Percentiles rank a stretch among this genome's conserved stretches.
These are phyloP conservation scores for Acanthis flammea DNA, from an alignment of 2,797 vertebrate genomes.

Conservation along the genomic window DNA sequence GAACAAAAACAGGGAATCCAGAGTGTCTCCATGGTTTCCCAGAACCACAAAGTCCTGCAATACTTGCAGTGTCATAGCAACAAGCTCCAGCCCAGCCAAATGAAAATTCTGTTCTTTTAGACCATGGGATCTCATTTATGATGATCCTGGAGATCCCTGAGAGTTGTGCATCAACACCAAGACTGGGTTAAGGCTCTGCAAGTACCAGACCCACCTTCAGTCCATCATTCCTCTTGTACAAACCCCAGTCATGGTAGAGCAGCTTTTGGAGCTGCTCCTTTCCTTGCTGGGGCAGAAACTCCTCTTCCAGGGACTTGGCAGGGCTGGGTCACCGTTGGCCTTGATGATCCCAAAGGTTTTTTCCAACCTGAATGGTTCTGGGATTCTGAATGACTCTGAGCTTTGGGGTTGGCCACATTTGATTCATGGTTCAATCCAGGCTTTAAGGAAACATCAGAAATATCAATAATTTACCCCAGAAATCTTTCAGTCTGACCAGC, in stretches of 20 bases:
- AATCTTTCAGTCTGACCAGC: not conserved
- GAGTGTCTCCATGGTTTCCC: not conserved
- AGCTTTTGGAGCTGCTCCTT: not conserved
- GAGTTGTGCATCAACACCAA: not conserved
- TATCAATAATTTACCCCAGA: not conserved
- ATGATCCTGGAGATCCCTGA: not conserved
- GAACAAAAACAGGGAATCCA: not conserved
- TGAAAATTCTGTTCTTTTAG: not conserved
- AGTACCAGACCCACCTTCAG: not conserved
- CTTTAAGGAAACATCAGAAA: not conserved
- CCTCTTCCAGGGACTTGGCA: not conserved
- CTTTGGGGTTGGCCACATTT: not conserved
- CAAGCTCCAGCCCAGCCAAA: not conserved
- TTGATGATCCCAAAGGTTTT: not conserved
- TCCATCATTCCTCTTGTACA: not conserved
- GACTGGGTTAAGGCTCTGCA: not conserved
- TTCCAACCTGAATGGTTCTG: not conserved
- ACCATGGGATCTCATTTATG: not conserved
- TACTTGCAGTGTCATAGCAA: not conserved
- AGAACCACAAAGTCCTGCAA: not conserved
- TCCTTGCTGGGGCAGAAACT: not conserved
- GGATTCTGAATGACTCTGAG: not conserved
- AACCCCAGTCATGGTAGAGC: accelerated
- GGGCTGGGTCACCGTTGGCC: not conserved
- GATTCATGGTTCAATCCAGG: not conserved